phyloP scores from a whole-genome alignment of 2,888 invertebrate species.

The Sacculina carcini region DNA sequence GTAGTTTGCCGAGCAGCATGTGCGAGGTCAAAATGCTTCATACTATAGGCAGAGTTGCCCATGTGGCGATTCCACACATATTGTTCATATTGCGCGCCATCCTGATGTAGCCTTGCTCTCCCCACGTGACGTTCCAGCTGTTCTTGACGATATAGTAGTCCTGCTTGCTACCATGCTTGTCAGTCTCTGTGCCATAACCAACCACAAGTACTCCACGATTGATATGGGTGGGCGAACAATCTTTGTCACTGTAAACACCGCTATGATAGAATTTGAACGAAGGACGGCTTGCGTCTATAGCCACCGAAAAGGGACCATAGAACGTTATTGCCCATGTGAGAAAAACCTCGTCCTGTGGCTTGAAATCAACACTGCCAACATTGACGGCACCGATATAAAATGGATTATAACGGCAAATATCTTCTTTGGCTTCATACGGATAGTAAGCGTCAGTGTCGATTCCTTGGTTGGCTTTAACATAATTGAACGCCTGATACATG shows the following conservation, averaged over 20 bases:
- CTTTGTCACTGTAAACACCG: background rate
- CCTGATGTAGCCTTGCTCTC: background rate
- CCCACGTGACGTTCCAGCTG: background rate
- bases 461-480: slow-evolving; percentile 53
- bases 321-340: background rate
- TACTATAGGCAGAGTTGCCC: slow-evolving; percentile 61
- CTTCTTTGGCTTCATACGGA: slow-evolving; percentile 41
- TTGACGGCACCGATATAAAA: background rate
- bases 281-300: background rate
- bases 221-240: background rate
- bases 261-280: background rate
- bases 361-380: background rate
- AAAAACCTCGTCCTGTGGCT: background rate
- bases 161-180: slow-evolving; percentile 16
- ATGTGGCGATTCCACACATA: slow-evolving; percentile 18
- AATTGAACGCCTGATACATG: slow-evolving; percentile 58
- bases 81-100: background rate
- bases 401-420: background rate
- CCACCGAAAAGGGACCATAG: background rate
- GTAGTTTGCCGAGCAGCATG: no score
- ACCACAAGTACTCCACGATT: background rate
- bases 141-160: background rate
- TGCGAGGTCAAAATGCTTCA: no score
- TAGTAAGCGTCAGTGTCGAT: slow-evolving; percentile 68
- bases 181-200: background rate